Evolutionary conservation across 1,140 invertebrate species (phyloP), one percentile per base, ranked within the genome.

Genomic region (Eriocheir sinensis): DNA sequence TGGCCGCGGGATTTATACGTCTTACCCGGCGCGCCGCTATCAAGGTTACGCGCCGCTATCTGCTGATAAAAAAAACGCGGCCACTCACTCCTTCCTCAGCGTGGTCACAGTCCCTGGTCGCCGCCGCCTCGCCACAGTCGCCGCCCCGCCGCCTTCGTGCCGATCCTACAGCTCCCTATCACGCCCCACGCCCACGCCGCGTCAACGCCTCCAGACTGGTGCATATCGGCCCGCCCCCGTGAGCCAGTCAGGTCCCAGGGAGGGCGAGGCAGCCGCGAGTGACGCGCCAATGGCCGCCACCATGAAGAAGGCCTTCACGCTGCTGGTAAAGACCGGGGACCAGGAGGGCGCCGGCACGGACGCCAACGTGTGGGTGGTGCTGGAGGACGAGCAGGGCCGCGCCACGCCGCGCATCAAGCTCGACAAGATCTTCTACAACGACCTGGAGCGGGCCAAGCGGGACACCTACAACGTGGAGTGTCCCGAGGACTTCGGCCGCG

Each of bases 281-380:
- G 44, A 38, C 21, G 15, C 48, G 12, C 4, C 1, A 8, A 8
- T n/a, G 6, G 30, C 9, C 34, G 79, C 17, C n/a, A 38, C 2
- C 32, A 94, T 94, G 89, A 91, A 91, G 53, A 94, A 91, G n/a
- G 89, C 79, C 9, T 91, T 94, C 41, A 72, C 91, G 12, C 30
- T 94, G 41, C 27, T 94, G 41, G 97, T 97, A 17, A 96, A 96
- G 48, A 97, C 97, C 0, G 97, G 97, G 0, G 97, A 97, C 95
- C 96, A 96, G 9, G 96, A 96, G 79, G 96, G 96, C 8, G 96
- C 97, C 9, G 97, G 96, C 0, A 97, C 97, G 0, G 96, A 97
- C 94, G 97, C 97, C 83, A 97, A 97, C 81, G 96, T 97, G 0
- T 96, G 95, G 89, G 95, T 97, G 1, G 93, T 96, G 8, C 89